phyloP scores from a whole-genome alignment of 2,888 invertebrate species.

The Augiades crinisus region DNA sequence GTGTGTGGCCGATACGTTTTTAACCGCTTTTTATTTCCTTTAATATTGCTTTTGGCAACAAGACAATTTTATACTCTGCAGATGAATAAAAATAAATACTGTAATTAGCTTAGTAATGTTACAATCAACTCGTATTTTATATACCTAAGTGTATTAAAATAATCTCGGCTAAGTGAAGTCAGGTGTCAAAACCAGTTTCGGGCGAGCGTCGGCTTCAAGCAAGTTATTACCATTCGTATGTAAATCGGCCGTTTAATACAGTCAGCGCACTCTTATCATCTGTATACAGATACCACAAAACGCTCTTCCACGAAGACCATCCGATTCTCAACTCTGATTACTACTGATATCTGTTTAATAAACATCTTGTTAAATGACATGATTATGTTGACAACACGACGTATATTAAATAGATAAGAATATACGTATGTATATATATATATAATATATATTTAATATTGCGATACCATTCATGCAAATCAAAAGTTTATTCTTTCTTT shows the following conservation, averaged over 20 bases:
- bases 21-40: no score
- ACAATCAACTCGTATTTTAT: neutral
- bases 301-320: neutral
- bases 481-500: no score
- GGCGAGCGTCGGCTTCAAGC: slow-evolving; percentile 39
- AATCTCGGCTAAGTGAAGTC: slow-evolving; percentile 2
- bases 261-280: slow-evolving; percentile 61
- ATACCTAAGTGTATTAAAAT: neutral
- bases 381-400: no score
- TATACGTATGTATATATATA: neutral
- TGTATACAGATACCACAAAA: slow-evolving; percentile 44
- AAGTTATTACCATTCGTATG: slow-evolving; percentile 76
- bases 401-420: no score
- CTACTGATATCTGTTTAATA: no score
- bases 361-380: no score
- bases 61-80: no score
- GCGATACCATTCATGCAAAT: neutral
- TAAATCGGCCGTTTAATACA: slow-evolving; percentile 64
- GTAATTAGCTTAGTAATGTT: neutral
- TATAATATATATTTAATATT: neutral
- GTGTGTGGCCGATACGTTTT: no score
- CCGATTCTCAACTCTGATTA: no score
- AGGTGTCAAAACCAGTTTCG: slow-evolving; percentile 43
- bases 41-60: no score
- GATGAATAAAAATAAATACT: no score